phyloP scores from a whole-genome alignment of 1,140 invertebrate genomes.

The Pristionchus pacificus region DNA sequence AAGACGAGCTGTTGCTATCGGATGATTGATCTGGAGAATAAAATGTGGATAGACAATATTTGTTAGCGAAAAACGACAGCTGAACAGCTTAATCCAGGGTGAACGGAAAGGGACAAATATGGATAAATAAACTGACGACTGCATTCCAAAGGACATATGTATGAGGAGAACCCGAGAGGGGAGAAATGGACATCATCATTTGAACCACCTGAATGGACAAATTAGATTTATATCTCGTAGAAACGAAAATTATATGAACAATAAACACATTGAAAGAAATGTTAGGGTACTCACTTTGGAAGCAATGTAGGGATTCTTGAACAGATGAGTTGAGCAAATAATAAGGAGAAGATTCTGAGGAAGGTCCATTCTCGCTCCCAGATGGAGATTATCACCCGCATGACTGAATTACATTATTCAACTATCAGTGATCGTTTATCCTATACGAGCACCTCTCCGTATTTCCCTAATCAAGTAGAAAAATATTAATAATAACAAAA shows the following conservation, averaged over 20 bases:
- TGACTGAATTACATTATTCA: no score
- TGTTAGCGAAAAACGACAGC: no score
- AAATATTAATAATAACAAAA: no score
- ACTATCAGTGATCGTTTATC: no score
- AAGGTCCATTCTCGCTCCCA: conserved; percentile 73
- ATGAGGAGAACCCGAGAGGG: conserved; percentile 62
- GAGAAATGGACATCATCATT: conserved; percentile 85
- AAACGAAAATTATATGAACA: no score
- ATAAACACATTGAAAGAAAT: no score
- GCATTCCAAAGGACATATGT: not conserved
- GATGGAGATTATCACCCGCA: conserved; percentile 66
- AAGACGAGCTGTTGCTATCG: conserved; percentile 74
- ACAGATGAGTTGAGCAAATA: conserved; percentile 80
- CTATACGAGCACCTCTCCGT: no score
- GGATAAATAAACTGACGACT: not conserved
- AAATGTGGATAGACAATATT: conserved; percentile 72
- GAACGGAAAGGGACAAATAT: no score
- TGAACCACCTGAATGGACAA: conserved; percentile 67
- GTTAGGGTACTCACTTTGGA: conserved; percentile 79
- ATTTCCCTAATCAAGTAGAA: no score
- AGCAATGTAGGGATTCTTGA: conserved; percentile 90
- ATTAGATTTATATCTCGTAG: no score
- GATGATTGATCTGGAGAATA: conserved; percentile 74
- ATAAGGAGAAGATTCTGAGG: conserved; percentile 82
- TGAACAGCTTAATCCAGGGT: no score